phyloP scores from a whole-genome alignment of 1,140 invertebrate genomes.

The Amyelois transitella region DNA sequence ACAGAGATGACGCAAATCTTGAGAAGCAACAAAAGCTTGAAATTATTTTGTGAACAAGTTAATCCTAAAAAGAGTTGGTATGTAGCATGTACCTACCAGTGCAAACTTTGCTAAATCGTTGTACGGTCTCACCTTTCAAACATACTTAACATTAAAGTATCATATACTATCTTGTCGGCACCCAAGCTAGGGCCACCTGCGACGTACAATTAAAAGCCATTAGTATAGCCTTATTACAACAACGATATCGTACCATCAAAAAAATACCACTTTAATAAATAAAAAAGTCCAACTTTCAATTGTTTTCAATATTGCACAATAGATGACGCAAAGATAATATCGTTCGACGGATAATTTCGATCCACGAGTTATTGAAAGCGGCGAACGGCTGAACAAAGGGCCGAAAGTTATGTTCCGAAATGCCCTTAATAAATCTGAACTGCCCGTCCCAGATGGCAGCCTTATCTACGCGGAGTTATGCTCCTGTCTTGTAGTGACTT shows the following conservation, averaged over 20 bases:
- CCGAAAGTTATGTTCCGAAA: slow-evolving; percentile 36
- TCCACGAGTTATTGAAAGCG: slow-evolving; percentile 4
- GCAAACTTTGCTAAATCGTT: too few species aligned
- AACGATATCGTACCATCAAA: not conserved
- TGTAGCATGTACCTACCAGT: too few species aligned
- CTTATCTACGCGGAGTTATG: slow-evolving; percentile 30
- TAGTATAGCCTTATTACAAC: too few species aligned
- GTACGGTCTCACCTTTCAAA: too few species aligned
- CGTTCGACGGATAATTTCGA: not conserved
- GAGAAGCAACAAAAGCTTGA: too few species aligned
- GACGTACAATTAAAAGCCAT: too few species aligned
- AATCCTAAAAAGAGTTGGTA: too few species aligned
- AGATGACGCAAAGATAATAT: not conserved
- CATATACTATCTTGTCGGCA: too few species aligned
- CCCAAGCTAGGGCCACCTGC: too few species aligned
- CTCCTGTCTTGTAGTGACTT: slow-evolving; percentile 14
- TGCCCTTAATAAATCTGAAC: slow-evolving; percentile 34
- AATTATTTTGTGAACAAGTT: too few species aligned
- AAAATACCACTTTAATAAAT: not conserved
- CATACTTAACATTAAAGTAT: too few species aligned
- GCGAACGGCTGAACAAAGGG: slow-evolving; percentile 23
- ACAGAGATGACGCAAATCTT: too few species aligned
- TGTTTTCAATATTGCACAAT: not conserved
- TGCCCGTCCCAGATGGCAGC: slow-evolving; percentile 29
- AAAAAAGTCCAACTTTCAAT: not conserved